Evolutionary conservation across 2,888 invertebrate genomes (phyloP).

Genomic region (Eupithecia vulgata): DNA sequence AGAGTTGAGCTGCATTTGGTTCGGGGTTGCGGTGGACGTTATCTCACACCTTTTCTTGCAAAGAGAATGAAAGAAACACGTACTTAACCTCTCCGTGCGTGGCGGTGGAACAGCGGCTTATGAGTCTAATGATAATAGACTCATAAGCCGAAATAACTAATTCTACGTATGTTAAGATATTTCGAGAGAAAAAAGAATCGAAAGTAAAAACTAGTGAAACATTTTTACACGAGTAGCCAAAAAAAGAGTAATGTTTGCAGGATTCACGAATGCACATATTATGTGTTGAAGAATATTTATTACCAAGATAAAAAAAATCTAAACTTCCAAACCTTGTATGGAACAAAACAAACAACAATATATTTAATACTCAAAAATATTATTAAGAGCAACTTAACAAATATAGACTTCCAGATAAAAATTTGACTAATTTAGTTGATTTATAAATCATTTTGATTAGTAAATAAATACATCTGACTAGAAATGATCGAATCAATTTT

Average conservation of each 20-base stretch:
- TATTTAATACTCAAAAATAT: neutral
- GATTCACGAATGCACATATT: neutral
- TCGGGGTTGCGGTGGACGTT: no score
- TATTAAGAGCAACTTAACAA: neutral
- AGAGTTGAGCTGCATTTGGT: no score
- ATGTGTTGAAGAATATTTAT: neutral
- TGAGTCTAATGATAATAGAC: neutral
- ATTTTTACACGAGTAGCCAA: neutral
- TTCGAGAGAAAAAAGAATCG: neutral
- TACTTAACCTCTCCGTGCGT: no score
- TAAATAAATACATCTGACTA: constrained; percentile 65
- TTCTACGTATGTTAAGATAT: neutral
- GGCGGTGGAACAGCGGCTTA: no score
- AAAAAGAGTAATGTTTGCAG: neutral
- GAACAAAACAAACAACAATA: neutral
- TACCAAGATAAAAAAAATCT: neutral
- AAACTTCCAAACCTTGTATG: neutral
- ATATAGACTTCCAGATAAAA: neutral
- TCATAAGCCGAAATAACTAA: no score
- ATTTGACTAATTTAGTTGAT: constrained; percentile 3
- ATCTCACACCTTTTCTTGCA: no score
- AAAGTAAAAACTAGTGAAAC: neutral
- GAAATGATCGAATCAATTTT: constrained; percentile 56
- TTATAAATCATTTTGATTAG: constrained; percentile 37
- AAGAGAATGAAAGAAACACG: no score